A percentile compares a stretch with the other conserved stretches of the same genome.
These are phyloP conservation scores for Balaenoptera acutorostrata DNA, from an alignment of 2,113 vertebrate species.

Conservation along the genomic window DNA sequence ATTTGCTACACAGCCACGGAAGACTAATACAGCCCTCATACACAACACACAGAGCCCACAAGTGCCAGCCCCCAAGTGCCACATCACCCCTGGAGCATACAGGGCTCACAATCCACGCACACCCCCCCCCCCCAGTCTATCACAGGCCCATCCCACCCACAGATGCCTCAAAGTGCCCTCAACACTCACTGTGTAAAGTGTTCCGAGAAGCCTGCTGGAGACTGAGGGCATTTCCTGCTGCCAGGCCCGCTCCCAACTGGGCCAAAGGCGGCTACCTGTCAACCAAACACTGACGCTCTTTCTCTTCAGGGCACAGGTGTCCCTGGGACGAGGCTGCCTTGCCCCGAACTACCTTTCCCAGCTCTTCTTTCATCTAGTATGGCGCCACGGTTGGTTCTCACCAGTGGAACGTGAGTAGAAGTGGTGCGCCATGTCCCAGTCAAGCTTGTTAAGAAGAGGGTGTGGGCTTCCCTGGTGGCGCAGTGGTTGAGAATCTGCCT, in stretches of 20 bases:
- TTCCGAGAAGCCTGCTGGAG: neutral
- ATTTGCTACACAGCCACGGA: neutral
- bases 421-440: neutral
- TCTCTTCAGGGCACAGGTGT: neutral
- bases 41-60: neutral
- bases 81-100: accelerated
- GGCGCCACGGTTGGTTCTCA: neutral
- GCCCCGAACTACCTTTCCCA: neutral
- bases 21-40: neutral
- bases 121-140: neutral
- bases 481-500: too few species aligned
- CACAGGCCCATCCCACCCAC: neutral
- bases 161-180: neutral
- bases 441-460: neutral
- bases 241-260: neutral
- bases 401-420: neutral
- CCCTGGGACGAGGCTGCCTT: neutral
- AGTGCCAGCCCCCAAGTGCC: neutral
- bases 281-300: neutral
- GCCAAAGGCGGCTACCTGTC: neutral
- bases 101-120: accelerated
- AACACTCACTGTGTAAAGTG: neutral
- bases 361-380: neutral
- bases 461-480: too few species aligned
- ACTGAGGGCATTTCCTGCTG: neutral